Base-by-base conservation (phyloP, 2,888 invertebrate genomes). In the Monopis laevigella region DNA sequence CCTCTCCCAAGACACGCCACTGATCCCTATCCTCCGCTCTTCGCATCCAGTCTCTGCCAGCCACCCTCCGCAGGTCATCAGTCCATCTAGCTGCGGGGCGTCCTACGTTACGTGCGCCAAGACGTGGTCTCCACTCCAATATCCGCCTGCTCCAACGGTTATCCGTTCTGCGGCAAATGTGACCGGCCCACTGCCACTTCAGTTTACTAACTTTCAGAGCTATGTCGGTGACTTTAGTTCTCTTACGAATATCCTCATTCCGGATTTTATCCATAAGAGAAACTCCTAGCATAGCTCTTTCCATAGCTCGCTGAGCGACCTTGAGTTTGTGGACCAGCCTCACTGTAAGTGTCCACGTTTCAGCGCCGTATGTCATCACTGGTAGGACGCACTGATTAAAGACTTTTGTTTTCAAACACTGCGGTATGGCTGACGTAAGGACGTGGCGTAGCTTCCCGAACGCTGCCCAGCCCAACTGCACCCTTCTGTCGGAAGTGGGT, bases 381-480 rank as follows among this genome's bases (percentile, higher is more conserved):
- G 48, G 48, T 16, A 48, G 26, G 17, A 48, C 42, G 39, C 44
- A 43, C 38, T 41, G 43, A 40, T 50, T 14, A 40, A 40, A 45
- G 17, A 44, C 43, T 35, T 43, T 44, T 12, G 21, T 36, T 16
- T 36, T 36, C 2, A 36, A 16, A 17, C 36, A 11, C 7, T 36
- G 24, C 2, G 36, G 36, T 21, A 36, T 36, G 10, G 7, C 11
- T 3, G 36, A 36, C 36, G 36, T 26, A 21, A 43, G 34, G 13
- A 45, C 35, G 5, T 27, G 26, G n/a, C 27, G 19, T 8, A 46
- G 43, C 36, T 43, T 48, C 10, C 48, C 46, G 40, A 48, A 49
- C 6, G 44, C 46, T 40, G 49, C 48, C 49, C 48, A 49, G 6
- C 39, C 39, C 13, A 46, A 30, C 13, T 43, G 30, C n/a, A 46